phyloP scores from a whole-genome alignment of 1,140 invertebrate genomes.

The Drosophila kanapiae region DNA sequence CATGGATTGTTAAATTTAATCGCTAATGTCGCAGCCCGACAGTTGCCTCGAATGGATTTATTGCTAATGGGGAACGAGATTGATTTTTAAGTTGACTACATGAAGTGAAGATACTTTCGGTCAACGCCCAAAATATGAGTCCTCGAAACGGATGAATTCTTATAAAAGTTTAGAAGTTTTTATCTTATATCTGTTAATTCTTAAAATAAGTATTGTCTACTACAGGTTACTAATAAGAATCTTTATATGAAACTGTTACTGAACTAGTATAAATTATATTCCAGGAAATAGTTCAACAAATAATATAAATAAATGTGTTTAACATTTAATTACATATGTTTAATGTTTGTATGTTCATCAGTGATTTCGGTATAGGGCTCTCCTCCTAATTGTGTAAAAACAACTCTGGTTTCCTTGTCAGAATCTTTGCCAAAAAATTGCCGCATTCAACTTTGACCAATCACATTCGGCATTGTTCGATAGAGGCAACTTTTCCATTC shows the following conservation, averaged over 20 bases:
- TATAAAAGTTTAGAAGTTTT: too few relatives aligned
- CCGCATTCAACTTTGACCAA: slow-evolving; percentile 41
- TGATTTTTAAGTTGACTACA: neutral
- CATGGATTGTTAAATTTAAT: slow-evolving; percentile 72
- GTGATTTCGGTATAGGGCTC: too few relatives aligned
- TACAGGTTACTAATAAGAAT: neutral
- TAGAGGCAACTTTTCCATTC: slow-evolving; percentile 28
- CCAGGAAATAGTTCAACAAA: neutral
- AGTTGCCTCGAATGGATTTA: slow-evolving; percentile 31
- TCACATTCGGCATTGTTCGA: slow-evolving; percentile 22
- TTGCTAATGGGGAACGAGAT: neutral
- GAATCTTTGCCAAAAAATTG: slow-evolving; percentile 25
- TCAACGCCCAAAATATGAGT: too few relatives aligned
- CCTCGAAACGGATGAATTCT: too few relatives aligned
- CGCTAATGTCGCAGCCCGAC: slow-evolving; percentile 32
- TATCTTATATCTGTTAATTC: neutral
- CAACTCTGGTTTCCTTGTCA: neutral
- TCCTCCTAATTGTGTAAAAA: neutral
- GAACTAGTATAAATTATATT: neutral
- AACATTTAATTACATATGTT: too few relatives aligned
- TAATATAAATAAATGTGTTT: neutral
- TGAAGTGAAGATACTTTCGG: neutral
- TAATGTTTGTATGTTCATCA: too few relatives aligned
- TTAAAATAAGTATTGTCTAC: neutral
- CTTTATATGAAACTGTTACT: neutral